These are phyloP conservation scores for Scaptomyza reducta DNA, from an alignment of 2,888 invertebrate genomes.

Conservation along the genomic window DNA sequence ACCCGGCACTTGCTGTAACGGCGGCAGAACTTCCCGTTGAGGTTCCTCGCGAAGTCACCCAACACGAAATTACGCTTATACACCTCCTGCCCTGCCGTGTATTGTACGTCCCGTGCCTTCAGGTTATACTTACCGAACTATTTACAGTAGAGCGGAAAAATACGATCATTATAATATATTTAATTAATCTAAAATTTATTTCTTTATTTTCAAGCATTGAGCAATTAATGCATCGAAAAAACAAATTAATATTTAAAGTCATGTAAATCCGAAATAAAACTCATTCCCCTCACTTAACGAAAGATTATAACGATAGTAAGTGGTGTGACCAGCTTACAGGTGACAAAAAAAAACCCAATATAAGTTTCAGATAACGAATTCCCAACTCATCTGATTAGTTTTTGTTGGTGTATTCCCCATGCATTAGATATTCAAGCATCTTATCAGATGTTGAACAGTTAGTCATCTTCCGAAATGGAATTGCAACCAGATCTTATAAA, in stretches of 20 bases:
- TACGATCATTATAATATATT: constrained; percentile 21
- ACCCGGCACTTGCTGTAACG: no score
- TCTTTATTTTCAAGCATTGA: constrained; percentile 4
- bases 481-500: background rate
- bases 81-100: no score
- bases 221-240: no score
- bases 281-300: background rate
- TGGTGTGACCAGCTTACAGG: background rate
- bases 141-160: constrained; percentile 14
- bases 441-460: constrained; percentile 31
- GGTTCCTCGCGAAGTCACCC: no score
- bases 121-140: no score
- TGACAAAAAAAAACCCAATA: background rate
- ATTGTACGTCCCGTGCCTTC: no score
- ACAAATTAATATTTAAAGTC: background rate
- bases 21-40: no score
- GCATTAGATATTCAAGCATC: constrained; percentile 47
- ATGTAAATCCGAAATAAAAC: no score
- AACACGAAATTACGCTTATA: no score
- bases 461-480: constrained; percentile 35
- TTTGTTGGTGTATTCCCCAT: constrained; percentile 17
- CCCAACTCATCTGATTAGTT: constrained; percentile 6
- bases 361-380: background rate
- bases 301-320: background rate
- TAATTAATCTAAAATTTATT: constrained; percentile 30